Percentiles rank a stretch among this genome's conserved stretches.
Conservation (phyloP, 1,140 invertebrate genomes). For the Polypedilum vanderplanki region DNA sequence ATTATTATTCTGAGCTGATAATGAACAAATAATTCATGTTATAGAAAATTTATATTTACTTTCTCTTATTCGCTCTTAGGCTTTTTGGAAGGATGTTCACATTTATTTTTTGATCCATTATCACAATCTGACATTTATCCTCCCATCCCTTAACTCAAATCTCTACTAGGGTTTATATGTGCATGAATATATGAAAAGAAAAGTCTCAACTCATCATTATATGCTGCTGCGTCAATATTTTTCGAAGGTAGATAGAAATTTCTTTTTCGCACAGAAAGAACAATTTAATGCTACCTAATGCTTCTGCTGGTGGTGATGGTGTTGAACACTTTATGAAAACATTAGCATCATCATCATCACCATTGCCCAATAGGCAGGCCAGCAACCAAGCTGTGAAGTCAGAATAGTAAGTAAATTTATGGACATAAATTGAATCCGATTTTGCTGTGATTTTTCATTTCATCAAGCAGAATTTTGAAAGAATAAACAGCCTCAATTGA, state of each 20-base stretch:
- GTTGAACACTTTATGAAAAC: neutral
- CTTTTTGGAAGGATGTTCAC: neutral
- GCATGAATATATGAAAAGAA: neutral
- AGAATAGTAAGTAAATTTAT: neutral
- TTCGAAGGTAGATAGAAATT: neutral
- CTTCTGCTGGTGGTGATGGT: too few relatives aligned
- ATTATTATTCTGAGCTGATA: conserved; percentile 19
- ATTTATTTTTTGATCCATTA: conserved; percentile 3
- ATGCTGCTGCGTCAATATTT: neutral
- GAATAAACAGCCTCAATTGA: neutral
- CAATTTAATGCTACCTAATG: neutral
- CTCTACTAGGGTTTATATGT: too few relatives aligned
- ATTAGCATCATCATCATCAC: neutral
- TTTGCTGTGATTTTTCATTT: neutral
- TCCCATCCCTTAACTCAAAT: neutral
- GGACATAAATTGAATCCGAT: conserved; percentile 17
- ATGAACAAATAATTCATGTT: conserved; percentile 10
- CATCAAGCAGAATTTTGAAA: neutral
- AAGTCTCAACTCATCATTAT: neutral
- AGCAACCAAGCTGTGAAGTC: too few relatives aligned
- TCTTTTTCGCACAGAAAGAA: neutral
- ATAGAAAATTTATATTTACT: neutral
- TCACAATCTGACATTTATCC: conserved; percentile 5
- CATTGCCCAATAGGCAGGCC: too few relatives aligned
- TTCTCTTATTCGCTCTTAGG: too few relatives aligned